A percentile compares a stretch with the other conserved stretches of the same genome.
Evolutionary conservation across 2,113 vertebrate species (phyloP).

Genomic region (Albula glossodonta): DNA sequence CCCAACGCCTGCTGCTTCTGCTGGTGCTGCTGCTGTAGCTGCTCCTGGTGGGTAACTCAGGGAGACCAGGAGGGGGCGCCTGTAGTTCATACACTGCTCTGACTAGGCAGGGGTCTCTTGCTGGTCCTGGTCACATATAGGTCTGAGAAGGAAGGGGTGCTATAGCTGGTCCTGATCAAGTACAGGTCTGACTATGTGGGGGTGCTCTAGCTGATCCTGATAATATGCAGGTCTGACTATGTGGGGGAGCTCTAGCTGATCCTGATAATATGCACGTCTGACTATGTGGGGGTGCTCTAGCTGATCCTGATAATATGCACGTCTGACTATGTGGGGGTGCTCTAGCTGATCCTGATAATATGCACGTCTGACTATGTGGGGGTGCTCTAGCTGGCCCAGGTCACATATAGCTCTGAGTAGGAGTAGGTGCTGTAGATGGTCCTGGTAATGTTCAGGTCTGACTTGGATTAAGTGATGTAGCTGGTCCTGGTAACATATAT

Average conservation of each 20-base stretch:
- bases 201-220: not conserved
- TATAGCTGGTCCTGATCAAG: not conserved
- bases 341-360: too few species aligned
- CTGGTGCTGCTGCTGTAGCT: constrained; percentile 99
- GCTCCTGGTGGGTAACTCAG: constrained; percentile 84
- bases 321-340: not conserved
- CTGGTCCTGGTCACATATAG: not conserved
- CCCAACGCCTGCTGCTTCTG: constrained; percentile 98
- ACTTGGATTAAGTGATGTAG: too few species aligned
- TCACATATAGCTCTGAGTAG: too few species aligned
- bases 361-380: too few species aligned
- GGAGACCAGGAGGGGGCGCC: not conserved
- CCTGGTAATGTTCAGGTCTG: too few species aligned
- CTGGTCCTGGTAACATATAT: too few species aligned
- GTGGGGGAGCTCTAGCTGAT: not conserved
- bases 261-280: not conserved
- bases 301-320: too few species aligned
- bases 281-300: not conserved
- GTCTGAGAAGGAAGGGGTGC: not conserved
- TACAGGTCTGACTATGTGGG: not conserved
- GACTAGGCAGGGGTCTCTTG: not conserved
- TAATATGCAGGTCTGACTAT: not conserved
- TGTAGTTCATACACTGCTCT: not conserved
- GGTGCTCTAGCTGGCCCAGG: too few species aligned
- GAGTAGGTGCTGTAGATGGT: too few species aligned